A percentile compares a stretch with the other conserved stretches of the same genome.
Conservation (phyloP, 2,888 invertebrate species). For the Rhagium mordax region DNA sequence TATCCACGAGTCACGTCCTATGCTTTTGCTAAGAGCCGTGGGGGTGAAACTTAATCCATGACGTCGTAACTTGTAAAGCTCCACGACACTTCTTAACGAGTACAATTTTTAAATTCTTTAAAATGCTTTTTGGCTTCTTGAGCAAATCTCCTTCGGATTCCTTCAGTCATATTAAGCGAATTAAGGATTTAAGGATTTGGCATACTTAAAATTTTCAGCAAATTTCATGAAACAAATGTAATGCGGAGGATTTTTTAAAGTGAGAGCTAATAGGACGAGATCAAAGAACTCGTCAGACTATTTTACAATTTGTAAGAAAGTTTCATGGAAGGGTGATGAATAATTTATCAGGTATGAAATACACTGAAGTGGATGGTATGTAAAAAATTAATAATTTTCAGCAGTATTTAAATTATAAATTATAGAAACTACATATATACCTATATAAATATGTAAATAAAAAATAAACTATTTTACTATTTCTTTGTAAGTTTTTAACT, state of each 20-base stretch:
- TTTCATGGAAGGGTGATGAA: constrained; percentile 4
- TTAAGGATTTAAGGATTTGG: constrained; percentile 53
- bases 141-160: constrained; percentile 61
- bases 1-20: constrained; percentile 41
- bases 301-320: constrained; percentile 19
- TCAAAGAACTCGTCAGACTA: constrained; percentile 35
- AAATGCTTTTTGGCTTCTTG: constrained; percentile 66
- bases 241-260: constrained; percentile 44
- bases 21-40: neutral
- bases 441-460: too few species aligned
- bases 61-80: constrained; percentile 29
- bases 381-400: neutral
- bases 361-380: neutral
- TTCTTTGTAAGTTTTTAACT: too few species aligned
- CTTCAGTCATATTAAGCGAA: constrained; percentile 60
- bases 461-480: too few species aligned
- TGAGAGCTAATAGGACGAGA: constrained; percentile 42
- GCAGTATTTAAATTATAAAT: too few species aligned
- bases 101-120: constrained; percentile 68
- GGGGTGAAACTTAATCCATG: constrained; percentile 14
- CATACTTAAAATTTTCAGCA: constrained; percentile 45
- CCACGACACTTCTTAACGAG: constrained; percentile 63
- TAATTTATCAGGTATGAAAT: constrained; percentile 7
- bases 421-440: too few species aligned
- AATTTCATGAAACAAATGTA: constrained; percentile 52